These are phyloP conservation scores for Drosophila buzzatii DNA, from an alignment of 2,888 invertebrate genomes.

Conservation along the genomic window DNA sequence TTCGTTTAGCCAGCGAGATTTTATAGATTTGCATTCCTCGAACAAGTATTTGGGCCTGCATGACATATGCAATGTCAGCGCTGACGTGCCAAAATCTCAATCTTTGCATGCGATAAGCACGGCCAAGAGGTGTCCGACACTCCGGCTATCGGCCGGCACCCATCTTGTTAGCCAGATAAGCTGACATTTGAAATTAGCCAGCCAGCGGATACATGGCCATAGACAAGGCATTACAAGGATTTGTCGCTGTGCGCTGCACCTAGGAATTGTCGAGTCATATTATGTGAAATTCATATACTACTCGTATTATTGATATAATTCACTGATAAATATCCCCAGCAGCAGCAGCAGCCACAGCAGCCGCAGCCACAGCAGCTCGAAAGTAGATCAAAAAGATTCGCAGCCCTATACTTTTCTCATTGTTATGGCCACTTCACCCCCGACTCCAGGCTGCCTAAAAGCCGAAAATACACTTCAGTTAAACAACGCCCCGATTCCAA, in stretches of 20 bases:
- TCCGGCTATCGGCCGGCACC: conserved; percentile 64
- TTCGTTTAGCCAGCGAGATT: conserved; percentile 68
- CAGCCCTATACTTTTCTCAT: conserved; percentile 60
- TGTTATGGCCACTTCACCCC: conserved; percentile 19
- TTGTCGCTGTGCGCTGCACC: conserved; percentile 32
- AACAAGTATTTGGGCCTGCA: conserved; percentile 44
- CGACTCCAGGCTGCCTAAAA: conserved; percentile 16
- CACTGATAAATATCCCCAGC: conserved; percentile 68
- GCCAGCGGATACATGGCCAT: conserved; percentile 74
- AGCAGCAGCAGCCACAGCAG: conserved; percentile 47
- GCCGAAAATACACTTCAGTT: conserved; percentile 60
- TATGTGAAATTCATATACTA: conserved; percentile 68
- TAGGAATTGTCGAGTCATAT: conserved; percentile 60
- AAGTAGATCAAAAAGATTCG: conserved; percentile 78
- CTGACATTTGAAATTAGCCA: conserved; percentile 84
- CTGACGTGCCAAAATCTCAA: conserved; percentile 61
- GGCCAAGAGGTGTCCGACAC: conserved; percentile 61
- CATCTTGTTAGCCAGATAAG: conserved; percentile 83
- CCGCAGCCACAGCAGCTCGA: conserved; percentile 48
- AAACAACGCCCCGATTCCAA: conserved; percentile 41
- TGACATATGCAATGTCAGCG: conserved; percentile 59
- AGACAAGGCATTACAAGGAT: conserved; percentile 82
- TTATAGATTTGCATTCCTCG: conserved; percentile 71
- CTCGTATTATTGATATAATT: conserved; percentile 69
- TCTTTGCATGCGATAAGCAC: conserved; percentile 53